Conservation (phyloP, 2,888 invertebrate genomes). For the Malachius bipustulatus region DNA sequence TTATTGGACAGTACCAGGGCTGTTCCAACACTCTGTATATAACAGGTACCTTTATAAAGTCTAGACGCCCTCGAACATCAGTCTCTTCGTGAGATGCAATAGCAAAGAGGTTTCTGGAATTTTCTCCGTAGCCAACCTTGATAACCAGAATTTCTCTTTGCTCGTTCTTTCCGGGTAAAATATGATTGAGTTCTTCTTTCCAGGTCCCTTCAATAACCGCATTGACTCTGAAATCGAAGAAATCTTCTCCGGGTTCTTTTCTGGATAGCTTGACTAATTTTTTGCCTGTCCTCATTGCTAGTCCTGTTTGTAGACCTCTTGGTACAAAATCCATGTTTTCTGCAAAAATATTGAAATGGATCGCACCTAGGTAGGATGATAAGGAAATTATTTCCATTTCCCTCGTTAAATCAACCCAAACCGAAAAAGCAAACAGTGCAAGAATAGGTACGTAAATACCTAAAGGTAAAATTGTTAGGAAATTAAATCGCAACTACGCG, state of each 20-base stretch:
- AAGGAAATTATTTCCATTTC: no score
- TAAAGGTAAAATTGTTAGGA: no score
- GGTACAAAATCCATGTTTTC: constrained; percentile 31
- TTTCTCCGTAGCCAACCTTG: constrained; percentile 27
- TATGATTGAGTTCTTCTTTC: constrained; percentile 24
- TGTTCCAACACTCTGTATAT: no score
- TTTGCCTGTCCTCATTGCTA: constrained; percentile 32
- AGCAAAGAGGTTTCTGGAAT: constrained; percentile 31
- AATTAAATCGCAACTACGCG: no score
- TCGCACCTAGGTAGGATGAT: no score
- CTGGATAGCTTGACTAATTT: constrained; percentile 26
- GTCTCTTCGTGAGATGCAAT: constrained; percentile 32
- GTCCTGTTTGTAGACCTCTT: constrained; percentile 28
- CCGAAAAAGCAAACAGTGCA: no score
- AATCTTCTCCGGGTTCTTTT: constrained; percentile 19
- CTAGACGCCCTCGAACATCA: constrained; percentile 28
- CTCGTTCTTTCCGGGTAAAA: constrained; percentile 26
- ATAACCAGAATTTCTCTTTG: constrained; percentile 31
- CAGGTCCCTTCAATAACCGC: constrained; percentile 24
- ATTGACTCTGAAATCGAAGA: constrained; percentile 20
- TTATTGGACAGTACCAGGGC: neutral
- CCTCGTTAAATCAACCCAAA: no score
- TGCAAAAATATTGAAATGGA: no score
- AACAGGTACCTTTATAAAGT: constrained; percentile 32
- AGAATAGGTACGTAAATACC: no score